phyloP scores from a whole-genome alignment of 2,113 vertebrate genomes.

The Chaetodon auriga region DNA sequence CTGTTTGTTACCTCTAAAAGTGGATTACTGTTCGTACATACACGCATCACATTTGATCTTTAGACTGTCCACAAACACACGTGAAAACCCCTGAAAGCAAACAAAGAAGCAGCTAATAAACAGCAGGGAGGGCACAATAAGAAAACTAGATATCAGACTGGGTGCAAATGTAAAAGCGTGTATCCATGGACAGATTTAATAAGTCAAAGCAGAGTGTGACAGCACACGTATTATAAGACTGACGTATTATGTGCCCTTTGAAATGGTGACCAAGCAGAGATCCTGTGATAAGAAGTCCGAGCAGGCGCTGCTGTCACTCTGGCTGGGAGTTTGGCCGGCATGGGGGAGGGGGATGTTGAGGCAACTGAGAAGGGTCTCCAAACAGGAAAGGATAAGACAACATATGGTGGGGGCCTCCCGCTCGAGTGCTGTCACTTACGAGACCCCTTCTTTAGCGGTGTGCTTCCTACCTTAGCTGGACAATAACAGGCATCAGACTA shows the following conservation, averaged over 20 bases:
- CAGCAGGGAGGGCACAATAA: neutral
- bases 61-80: slow-evolving; percentile 59
- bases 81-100: slow-evolving; percentile 12
- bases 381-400: slow-evolving; percentile 63
- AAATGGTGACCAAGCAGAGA: slow-evolving; percentile 52
- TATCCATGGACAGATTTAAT: slow-evolving; percentile 8
- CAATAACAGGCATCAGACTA: slow-evolving; percentile 22
- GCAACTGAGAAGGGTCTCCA: slow-evolving; percentile 62
- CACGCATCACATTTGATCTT: slow-evolving; percentile 53
- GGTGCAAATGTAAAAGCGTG: neutral
- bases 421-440: slow-evolving; percentile 39
- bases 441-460: slow-evolving; percentile 2
- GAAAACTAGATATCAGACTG: neutral
- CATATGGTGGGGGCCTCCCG: slow-evolving; percentile 64
- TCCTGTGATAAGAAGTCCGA: slow-evolving; percentile 55
- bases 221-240: neutral
- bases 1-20: slow-evolving; percentile 24
- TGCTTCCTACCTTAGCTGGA: slow-evolving; percentile 23
- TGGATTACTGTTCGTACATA: neutral
- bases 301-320: slow-evolving; percentile 80
- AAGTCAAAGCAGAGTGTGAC: neutral
- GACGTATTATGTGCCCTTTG: slow-evolving; percentile 36
- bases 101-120: slow-evolving; percentile 33
- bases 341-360: neutral
- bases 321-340: neutral